A percentile compares a stretch with the other conserved stretches of the same genome.
phyloP scores from a whole-genome alignment of 92 coral and sea anemone species.

The Epizoanthus stellaris region DNA sequence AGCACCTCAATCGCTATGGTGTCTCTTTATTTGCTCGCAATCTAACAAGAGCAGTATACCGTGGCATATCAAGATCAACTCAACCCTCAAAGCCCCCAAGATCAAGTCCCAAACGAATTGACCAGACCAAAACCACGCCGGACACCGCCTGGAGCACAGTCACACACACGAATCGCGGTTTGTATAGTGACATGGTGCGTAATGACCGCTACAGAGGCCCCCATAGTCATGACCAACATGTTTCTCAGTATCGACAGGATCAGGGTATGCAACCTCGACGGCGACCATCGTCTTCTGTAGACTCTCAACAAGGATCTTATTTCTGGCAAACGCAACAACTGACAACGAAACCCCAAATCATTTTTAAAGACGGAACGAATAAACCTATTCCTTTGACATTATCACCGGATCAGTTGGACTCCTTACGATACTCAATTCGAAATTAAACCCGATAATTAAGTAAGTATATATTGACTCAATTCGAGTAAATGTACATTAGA shows the following conservation, averaged over 20 bases:
- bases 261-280: neutral
- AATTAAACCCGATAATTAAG: no score
- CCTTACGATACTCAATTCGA: no score
- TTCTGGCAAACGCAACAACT: neutral
- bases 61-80: neutral
- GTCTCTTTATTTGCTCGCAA: neutral
- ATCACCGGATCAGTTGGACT: neutral
- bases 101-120: neutral
- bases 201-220: neutral
- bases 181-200: neutral
- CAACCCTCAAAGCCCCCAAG: neutral
- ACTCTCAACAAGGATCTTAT: neutral
- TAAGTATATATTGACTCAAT: no score
- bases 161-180: neutral
- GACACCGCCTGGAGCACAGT: no score
- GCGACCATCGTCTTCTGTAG: neutral
- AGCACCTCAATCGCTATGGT: neutral
- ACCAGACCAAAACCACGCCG: neutral
- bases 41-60: neutral
- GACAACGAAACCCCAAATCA: neutral
- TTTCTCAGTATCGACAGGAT: neutral
- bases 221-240: neutral
- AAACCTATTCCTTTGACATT: neutral
- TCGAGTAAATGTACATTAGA: no score
- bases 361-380: neutral